Conservation (phyloP, 2,888 invertebrate genomes). For the Zaprionus bogoriensis region DNA sequence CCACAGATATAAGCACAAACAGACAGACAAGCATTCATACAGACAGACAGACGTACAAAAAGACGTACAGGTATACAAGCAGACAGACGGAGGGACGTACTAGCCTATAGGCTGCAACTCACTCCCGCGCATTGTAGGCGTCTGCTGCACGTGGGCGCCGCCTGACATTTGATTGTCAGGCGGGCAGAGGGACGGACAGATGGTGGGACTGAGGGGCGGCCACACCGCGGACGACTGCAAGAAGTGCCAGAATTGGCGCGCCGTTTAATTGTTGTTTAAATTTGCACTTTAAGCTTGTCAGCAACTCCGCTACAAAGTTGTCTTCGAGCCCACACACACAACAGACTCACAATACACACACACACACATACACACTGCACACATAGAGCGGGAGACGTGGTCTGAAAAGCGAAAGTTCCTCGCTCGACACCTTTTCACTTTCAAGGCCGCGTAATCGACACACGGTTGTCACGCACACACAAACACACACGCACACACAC, state of each 20-base stretch:
- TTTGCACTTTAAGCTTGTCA: slow-evolving; percentile 46
- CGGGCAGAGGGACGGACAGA: neutral
- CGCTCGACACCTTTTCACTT: slow-evolving; percentile 81
- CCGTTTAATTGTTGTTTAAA: slow-evolving; percentile 55
- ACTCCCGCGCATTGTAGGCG: slow-evolving; percentile 22
- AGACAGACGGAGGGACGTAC: too few species aligned
- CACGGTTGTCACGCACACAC: slow-evolving; percentile 49
- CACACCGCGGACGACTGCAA: neutral
- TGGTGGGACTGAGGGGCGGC: neutral
- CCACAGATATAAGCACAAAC: too few species aligned
- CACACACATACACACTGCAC: neutral
- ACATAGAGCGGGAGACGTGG: neutral
- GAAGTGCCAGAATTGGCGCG: slow-evolving; percentile 58
- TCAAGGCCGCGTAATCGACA: slow-evolving; percentile 78
- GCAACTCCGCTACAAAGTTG: slow-evolving; percentile 13
- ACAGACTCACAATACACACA: neutral
- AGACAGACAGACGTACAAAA: too few species aligned
- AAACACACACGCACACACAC: slow-evolving; percentile 17
- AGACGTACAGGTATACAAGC: neutral
- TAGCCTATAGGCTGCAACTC: slow-evolving; percentile 2
- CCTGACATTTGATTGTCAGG: slow-evolving; percentile 58
- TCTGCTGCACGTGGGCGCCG: slow-evolving; percentile 46
- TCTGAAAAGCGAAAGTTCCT: slow-evolving; percentile 53
- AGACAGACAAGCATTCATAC: too few species aligned
- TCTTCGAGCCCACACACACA: slow-evolving; percentile 14